Evolutionary conservation across 2,113 vertebrate species (phyloP), one percentile per base, ranked within the genome.

Genomic region (Hippopotamus amphibius): DNA sequence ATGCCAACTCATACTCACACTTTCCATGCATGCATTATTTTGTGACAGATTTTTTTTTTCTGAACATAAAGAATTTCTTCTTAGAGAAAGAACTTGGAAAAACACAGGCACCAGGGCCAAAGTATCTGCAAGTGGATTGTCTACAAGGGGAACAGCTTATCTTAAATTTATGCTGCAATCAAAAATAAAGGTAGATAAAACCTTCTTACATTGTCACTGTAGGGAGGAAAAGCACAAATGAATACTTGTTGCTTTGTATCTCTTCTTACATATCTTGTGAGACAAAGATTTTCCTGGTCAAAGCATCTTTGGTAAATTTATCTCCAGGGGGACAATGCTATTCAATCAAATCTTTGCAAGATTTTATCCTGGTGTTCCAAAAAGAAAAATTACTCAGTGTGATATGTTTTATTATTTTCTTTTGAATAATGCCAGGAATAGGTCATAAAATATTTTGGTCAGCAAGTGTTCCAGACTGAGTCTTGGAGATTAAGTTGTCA

Each of bases 251-350:
- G 59, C 84, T 92, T 50, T 53, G 15, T 66, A n/a, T 93, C 61
- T 88, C 55, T 94, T 93, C 65, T 82, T 93, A 90, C 61, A 59
- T 92, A 90, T 96, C 41, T 88, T 66, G 53, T 33, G 53, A 95
- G 95, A 83, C 95, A 82, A 98, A 95, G 53, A 84, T 82, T 91
- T 95, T 79, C 94, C 71, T 82, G 66, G 81, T 88, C 90, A 93
- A 95, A 90, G 37, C 63, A 80, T 88, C 80, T 81, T 93, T 86
- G 61, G 84, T 97, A 97, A 97, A 97, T 97, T 96, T 96, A 97
- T 90, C 76, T 97, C 46, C 10, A 65, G 94, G 92, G 81, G 13
- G 50, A 93, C 48, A 66, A 5, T 86, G 84, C 61, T 90, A 11
- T 92, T 97, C 92, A 88, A 65, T 94, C 0, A 90, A 86, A 94